Conservation (phyloP, 2,113 vertebrate genomes). For the Arothron firmamentum region DNA sequence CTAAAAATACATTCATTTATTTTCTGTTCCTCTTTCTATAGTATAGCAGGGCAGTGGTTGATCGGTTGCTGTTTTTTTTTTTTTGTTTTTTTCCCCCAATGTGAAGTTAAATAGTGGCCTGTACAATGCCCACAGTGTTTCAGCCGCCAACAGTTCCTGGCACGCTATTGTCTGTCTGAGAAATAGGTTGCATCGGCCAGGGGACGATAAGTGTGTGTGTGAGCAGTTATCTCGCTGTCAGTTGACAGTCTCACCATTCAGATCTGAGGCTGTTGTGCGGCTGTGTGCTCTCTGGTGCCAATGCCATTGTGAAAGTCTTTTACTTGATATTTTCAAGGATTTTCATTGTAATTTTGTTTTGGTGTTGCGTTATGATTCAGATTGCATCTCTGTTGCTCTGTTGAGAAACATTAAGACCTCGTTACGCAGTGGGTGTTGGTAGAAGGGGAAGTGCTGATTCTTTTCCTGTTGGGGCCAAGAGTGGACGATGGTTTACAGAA, state of each 20-base stretch:
- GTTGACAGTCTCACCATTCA: constrained; percentile 18
- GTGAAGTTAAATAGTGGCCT: constrained; percentile 48
- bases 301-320: not conserved
- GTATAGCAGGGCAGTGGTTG: constrained; percentile 30
- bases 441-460: constrained; percentile 36
- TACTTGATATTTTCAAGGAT: not conserved
- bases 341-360: not conserved
- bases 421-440: not conserved
- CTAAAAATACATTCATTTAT: not conserved
- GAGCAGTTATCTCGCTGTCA: constrained; percentile 39
- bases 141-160: constrained; percentile 57
- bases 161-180: constrained; percentile 55
- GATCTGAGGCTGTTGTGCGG: not conserved
- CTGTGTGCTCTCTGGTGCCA: no score
- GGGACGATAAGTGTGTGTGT: constrained; percentile 38
- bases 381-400: constrained; percentile 3
- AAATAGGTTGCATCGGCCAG: constrained; percentile 35
- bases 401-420: not conserved
- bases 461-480: constrained; percentile 42
- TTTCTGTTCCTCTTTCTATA: constrained; percentile 29
- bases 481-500: constrained; percentile 7
- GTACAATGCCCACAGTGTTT: constrained; percentile 67
- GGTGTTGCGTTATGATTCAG: constrained; percentile 6
- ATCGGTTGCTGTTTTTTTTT: constrained; percentile 14
- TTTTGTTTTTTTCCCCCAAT: constrained; percentile 37